Conservation (phyloP, 1,140 invertebrate species). For the Araneus ventricosus region DNA sequence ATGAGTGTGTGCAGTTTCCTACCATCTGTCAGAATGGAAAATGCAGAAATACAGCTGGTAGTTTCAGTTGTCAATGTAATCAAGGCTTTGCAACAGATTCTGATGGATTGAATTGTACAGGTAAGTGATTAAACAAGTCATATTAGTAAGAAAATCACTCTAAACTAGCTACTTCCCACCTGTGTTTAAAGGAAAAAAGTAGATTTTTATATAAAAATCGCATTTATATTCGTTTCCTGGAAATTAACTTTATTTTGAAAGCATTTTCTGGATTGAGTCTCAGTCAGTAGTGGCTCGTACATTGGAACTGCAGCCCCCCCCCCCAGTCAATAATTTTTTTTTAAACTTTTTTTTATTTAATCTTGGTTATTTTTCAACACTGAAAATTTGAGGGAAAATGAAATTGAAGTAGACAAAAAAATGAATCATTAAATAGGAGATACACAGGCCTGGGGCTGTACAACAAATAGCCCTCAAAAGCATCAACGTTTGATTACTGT, state of each 20-base stretch:
- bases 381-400: not conserved
- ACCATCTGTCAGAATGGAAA: slow-evolving; percentile 81
- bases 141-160: not conserved
- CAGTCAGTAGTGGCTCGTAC: too few relatives aligned
- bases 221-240: too few relatives aligned
- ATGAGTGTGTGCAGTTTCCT: slow-evolving; percentile 84
- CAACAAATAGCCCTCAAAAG: too few relatives aligned
- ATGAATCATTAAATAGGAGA: too few relatives aligned
- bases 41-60: slow-evolving; percentile 92
- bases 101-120: slow-evolving; percentile 83
- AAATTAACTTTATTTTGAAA: not conserved
- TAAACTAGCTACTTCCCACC: slow-evolving; percentile 76
- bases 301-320: too few relatives aligned
- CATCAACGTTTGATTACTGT: too few relatives aligned
- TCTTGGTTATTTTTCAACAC: not conserved
- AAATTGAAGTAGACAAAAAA: too few relatives aligned
- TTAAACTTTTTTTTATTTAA: too few relatives aligned
- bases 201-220: too few relatives aligned
- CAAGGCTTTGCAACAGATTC: slow-evolving; percentile 84
- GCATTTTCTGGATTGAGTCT: too few relatives aligned
- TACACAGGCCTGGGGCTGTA: too few relatives aligned
- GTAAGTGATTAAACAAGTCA: slow-evolving; percentile 79
- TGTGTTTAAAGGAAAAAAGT: not conserved
- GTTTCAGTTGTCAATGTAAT: slow-evolving; percentile 92
- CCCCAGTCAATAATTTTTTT: too few relatives aligned